Base-by-base conservation (phyloP, 2,888 invertebrate species). In the Mythimna impura region DNA sequence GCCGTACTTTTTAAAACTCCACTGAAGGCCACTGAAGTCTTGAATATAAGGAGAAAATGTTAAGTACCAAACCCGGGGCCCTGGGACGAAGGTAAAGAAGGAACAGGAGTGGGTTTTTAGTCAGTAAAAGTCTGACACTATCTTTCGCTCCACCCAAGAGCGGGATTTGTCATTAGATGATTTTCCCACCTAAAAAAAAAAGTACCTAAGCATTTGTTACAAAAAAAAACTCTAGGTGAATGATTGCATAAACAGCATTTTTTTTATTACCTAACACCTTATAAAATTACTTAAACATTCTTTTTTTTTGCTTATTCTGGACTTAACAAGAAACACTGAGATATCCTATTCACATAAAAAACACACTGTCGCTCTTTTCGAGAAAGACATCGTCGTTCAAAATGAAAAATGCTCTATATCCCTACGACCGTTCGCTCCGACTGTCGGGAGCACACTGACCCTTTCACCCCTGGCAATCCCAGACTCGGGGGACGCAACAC, bases 381-480 rank as follows among this genome's bases (percentile, higher is more conserved):
- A 43, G 4, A 3, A 43, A 68, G 68, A 54, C 47, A 43, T 54
- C 58, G 69, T 60, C 3, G 43, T 25, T n/a, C 34, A 6, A n/a
- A 67, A 3, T 10, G 30, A 17, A 43, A 34, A 52, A 60, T 40
- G 9, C 58, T 25, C 22, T n/a, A n/a, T 25, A 60, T 2, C n/a
- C 20, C 22, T 9, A 0, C 73, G 52, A 76, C 52, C 43, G 34
- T 30, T 12, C 43, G 52, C 73, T 73, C 69, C 73, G 30, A 17
- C 34, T 17, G 69, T 6, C 70, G 43, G 69, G 73, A 74, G 73
- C 78, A 54, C 78, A 74, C 78, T 74, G 78, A 77, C 78, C 52
- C 9, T 52, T 14, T 73, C 43, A 67, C 73, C 52, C 22, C 60
- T 22, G 12, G 3, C 20, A 40, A 43, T 34, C 43, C 34, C 9